A percentile compares a stretch with the other conserved stretches of the same genome.
These are phyloP conservation scores for Drosophila teissieri DNA, from an alignment of 1,140 invertebrate genomes.

Conservation along the genomic window DNA sequence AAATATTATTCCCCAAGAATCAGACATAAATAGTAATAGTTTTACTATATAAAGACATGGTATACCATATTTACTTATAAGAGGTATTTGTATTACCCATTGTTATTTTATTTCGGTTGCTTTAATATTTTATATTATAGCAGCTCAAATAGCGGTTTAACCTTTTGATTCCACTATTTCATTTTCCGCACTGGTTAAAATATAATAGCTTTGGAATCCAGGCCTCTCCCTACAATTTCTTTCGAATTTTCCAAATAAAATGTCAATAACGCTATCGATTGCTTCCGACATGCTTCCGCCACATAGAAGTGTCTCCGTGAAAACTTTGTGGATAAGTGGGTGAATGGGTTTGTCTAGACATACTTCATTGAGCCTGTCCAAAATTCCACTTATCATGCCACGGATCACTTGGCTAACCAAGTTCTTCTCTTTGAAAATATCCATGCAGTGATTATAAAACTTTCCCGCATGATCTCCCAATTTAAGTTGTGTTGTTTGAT, in stretches of 20 bases:
- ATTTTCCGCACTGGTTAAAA: background rate
- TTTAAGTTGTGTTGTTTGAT: background rate
- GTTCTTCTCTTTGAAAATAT: background rate
- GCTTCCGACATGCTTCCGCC: background rate
- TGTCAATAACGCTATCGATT: background rate
- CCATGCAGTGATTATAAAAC: constrained; percentile 11
- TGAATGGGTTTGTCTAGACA: background rate
- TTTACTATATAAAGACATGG: too few relatives aligned
- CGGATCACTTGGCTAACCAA: constrained; percentile 7
- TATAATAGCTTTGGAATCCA: background rate
- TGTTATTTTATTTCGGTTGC: background rate
- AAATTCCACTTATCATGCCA: constrained; percentile 5
- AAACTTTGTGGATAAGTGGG: background rate
- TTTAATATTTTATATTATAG: background rate
- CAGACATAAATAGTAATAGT: too few relatives aligned
- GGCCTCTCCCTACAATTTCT: background rate
- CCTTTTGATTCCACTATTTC: background rate
- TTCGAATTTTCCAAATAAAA: background rate
- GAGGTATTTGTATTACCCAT: too few relatives aligned
- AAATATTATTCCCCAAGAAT: background rate
- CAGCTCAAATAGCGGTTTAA: too few relatives aligned
- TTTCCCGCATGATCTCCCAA: background rate
- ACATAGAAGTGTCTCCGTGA: constrained; percentile 16
- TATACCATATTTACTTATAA: too few relatives aligned
- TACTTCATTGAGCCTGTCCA: background rate